Percentiles rank a stretch among this genome's conserved stretches.
phyloP scores from a whole-genome alignment of 2,113 vertebrate species.

The Chaetodon trifascialis region DNA sequence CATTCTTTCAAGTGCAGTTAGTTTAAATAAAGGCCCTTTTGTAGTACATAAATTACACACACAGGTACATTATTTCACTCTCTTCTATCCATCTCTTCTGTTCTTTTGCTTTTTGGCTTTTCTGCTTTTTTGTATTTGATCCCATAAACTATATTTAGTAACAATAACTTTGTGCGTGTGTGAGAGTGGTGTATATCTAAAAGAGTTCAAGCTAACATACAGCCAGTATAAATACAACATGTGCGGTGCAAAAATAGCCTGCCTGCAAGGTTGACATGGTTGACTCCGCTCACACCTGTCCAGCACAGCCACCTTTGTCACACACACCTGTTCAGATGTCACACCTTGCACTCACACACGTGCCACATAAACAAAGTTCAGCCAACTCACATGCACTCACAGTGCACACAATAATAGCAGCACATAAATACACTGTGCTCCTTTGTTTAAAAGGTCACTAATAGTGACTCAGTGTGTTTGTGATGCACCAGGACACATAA shows the following conservation, averaged over 20 bases:
- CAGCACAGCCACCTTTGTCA: conserved; percentile 46
- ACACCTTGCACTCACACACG: not conserved
- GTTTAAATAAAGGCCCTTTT: conserved; percentile 17
- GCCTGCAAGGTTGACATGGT: conserved; percentile 33
- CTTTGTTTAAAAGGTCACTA: conserved; percentile 18
- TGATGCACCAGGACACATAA: not conserved
- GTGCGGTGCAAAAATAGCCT: conserved; percentile 51
- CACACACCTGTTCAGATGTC: conserved; percentile 59
- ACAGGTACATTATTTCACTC: not conserved
- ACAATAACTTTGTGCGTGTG: too few relatives aligned
- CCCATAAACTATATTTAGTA: too few relatives aligned
- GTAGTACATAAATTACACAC: not conserved
- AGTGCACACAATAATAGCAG: conserved; percentile 25
- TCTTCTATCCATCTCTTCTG: not conserved
- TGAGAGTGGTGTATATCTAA: not conserved
- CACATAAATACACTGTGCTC: conserved; percentile 39
- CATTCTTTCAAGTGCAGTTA: conserved; percentile 32
- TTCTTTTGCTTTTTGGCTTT: not conserved
- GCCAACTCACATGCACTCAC: conserved; percentile 6
- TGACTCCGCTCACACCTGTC: conserved; percentile 42
- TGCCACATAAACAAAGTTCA: conserved; percentile 19
- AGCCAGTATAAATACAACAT: not conserved
- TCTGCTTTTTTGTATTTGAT: not conserved
- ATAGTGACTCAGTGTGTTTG: not conserved
- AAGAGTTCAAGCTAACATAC: too few relatives aligned